Base-by-base conservation (phyloP, 2,113 vertebrate species). In the Picathartes gymnocephalus region DNA sequence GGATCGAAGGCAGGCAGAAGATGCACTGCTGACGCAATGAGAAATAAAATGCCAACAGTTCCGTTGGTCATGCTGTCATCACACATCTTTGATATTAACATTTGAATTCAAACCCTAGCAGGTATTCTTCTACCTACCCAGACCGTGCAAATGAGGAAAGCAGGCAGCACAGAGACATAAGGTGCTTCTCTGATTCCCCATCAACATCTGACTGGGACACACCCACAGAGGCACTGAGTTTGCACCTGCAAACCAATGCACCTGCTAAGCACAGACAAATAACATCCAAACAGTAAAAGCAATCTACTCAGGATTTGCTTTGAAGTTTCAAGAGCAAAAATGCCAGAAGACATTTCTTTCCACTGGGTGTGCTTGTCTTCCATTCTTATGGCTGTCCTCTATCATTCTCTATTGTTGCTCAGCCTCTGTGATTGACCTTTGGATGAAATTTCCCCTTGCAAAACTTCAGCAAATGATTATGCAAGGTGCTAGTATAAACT, bases 171-270 rank as follows among this genome's bases (percentile, higher is more conserved):
- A 58, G 62, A 73, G 16, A 21, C 30, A 61, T 8, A 61, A 51
- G 12, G 13, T 45, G 19, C 4, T 77, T 8, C 35, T 77, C 54
- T 14, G 37, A 19, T 45, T 72, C 28, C 11, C 25, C 1, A 3
- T 33, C 0, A 0, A 5, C 4, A 1, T n/a, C 62, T 22, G n/a
- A 28, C 35, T 58, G 30, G 13, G 35, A 40, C 30, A 76, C 14
- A 13, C 27, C 19, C 42, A 57, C 4, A 23, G 18, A 66, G 13
- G 11, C 27, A 39, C 17, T 0, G 0, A 0, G 17, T 58, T 61
- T 76, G 31, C 81, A 54, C 3, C 4, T 27, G 53, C 24, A 85
- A 88, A 80, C 37, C 39, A 24, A 12, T 33, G 35, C 39, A 45
- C 37, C 47, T 79, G 48, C 39, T 51, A n/a, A 60, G 20, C 42